These are phyloP conservation scores for Gastrophryne carolinensis DNA, from an alignment of 2,797 vertebrate species.

Conservation along the genomic window DNA sequence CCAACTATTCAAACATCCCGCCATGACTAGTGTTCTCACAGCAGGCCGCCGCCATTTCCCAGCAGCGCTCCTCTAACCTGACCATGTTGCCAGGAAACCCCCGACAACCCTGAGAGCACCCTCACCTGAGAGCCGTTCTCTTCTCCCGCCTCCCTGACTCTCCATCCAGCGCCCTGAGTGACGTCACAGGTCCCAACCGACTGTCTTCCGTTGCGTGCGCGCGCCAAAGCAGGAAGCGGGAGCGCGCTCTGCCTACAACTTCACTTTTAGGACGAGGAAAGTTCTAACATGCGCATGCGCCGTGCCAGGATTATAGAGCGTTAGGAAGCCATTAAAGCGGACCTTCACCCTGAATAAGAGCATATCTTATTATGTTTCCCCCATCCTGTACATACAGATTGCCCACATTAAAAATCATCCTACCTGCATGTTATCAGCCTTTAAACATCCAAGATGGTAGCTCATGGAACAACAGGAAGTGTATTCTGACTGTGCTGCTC, in stretches of 20 bases:
- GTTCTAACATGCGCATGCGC: too few species aligned
- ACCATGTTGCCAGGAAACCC: not conserved
- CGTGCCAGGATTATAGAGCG: too few species aligned
- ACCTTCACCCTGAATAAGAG: too few species aligned
- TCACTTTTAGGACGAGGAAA: not conserved
- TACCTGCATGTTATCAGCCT: too few species aligned
- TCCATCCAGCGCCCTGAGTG: not conserved
- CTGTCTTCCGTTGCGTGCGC: not conserved
- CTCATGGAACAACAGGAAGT: too few species aligned
- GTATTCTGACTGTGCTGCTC: too few species aligned
- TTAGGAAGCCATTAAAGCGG: too few species aligned
- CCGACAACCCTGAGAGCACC: not conserved
- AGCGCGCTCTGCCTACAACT: not conserved
- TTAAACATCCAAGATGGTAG: too few species aligned
- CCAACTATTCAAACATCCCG: conserved; percentile 35
- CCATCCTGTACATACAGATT: too few species aligned
- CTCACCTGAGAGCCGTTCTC: conserved; percentile 27
- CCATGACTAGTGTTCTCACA: not conserved
- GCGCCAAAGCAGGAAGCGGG: not conserved
- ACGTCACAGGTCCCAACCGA: not conserved
- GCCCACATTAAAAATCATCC: too few species aligned
- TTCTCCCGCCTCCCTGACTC: conserved; percentile 12
- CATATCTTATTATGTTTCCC: too few species aligned
- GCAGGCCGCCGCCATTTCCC: not conserved
- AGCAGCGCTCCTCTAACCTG: not conserved